Conservation (phyloP, 2,797 vertebrate genomes). For the Sebastes aleutianus region DNA sequence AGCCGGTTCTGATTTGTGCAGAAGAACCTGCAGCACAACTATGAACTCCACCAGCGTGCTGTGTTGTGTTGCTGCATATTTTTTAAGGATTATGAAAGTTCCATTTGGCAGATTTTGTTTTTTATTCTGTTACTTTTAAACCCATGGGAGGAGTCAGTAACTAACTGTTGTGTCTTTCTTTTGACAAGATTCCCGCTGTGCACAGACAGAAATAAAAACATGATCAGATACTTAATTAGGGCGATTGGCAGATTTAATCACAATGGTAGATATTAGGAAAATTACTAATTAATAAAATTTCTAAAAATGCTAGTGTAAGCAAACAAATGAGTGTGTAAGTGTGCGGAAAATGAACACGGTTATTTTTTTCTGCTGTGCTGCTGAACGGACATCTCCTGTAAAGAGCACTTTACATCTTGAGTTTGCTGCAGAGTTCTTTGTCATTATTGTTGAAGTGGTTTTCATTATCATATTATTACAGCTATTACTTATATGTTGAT, state of each 20-base stretch:
- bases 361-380: neutral
- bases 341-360: neutral
- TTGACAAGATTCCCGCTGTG: neutral
- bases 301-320: neutral
- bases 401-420: conserved; percentile 30
- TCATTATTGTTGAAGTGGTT: conserved; percentile 27
- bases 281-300: neutral
- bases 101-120: neutral
- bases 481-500: conserved; percentile 23
- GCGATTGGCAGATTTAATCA: neutral
- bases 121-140: neutral
- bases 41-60: neutral
- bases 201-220: neutral
- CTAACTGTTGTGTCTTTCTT: neutral
- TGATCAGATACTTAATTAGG: neutral
- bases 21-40: neutral
- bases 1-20: neutral
- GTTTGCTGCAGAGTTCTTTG: conserved; percentile 18
- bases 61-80: neutral
- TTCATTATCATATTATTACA: conserved; percentile 31
- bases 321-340: neutral
- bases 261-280: neutral
- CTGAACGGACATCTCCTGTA: conserved; percentile 8
- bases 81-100: neutral
- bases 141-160: neutral